Evolutionary conservation across 1,140 invertebrate genomes (phyloP), one percentile per base, ranked within the genome.

Genomic region (Hyphantria cunea): DNA sequence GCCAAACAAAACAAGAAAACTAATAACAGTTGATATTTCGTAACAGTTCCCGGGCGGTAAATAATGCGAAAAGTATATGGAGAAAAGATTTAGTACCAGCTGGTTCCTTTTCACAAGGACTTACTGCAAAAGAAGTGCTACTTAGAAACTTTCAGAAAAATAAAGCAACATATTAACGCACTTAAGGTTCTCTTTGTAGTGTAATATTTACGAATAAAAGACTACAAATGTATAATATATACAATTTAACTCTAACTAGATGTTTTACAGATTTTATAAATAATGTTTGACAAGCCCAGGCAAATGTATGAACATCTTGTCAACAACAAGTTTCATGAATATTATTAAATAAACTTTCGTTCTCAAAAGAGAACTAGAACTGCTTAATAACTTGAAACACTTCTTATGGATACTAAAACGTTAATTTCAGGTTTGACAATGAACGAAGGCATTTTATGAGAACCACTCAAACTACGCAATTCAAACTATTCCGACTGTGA

Each of bases 11-110:
- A 71, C 51, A 64, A 70, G 54, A 64, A 74, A 71, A 68, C 58
- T 67, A 66, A 68, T 71, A 71, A 71, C 66, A 68, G 63, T 68
- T 74, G 42, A 14, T 53, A 47, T 60, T 60, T 55, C 47, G 37
- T 55, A 9, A 48, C 44, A 55, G n/a, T 59, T 52, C 50, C 63
- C 50, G 42, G 41, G 41, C 54, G 42, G 63, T 66, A 66, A 69
- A 72, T 66, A 66, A 61, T 47, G 33, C 53, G 51, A 32, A 32
- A 51, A 60, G 34, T 51, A 47, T 32, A 14, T 42, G 55, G n/a
- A 44, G 42, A 37, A 49, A 37, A 58, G 55, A 58, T 58, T 58
- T 58, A 58, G 6, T 49, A 42, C 33, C 25, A n/a, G 10, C 9
- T 6, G 15, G 33, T 39, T 15, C 49, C 37, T 51, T 39, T 48